Evolutionary conservation across 23 tunicate genomes (phyloP).

Genomic region (Trididemnum clinides): DNA sequence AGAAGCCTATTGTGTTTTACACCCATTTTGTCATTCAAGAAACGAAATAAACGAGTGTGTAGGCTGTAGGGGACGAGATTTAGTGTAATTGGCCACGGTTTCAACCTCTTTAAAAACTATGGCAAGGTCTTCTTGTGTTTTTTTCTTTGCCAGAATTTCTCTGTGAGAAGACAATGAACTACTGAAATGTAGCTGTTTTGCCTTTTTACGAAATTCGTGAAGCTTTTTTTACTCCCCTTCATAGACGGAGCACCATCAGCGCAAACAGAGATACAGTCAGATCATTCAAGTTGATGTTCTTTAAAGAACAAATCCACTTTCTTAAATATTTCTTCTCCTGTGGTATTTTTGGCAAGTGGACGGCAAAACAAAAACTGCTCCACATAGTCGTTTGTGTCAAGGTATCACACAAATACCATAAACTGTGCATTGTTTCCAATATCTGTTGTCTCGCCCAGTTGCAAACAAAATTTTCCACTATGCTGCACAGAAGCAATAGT

Average conservation of each 20-base stretch:
- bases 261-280: too few species aligned
- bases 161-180: not conserved
- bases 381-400: not conserved
- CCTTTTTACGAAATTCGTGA: too few species aligned
- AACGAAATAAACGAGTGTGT: slow-evolving; percentile 40
- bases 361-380: not conserved
- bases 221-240: too few species aligned
- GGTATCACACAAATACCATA: slow-evolving; percentile 14
- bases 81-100: not conserved
- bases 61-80: not conserved
- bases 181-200: too few species aligned
- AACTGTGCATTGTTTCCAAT: slow-evolving; percentile 11
- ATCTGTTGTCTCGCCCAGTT: slow-evolving; percentile 46
- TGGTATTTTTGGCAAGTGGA: not conserved
- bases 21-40: slow-evolving; percentile 41
- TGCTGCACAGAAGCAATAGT: slow-evolving; percentile 26
- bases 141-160: not conserved
- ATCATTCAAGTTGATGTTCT: too few species aligned
- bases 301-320: not conserved
- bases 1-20: slow-evolving; percentile 22
- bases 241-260: too few species aligned
- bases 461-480: slow-evolving; percentile 42
- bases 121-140: too few species aligned
- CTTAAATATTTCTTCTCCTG: slow-evolving; percentile 25
- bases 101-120: not conserved